phyloP scores from a whole-genome alignment of 2,113 vertebrate species.

The Pseudopipra pipra region DNA sequence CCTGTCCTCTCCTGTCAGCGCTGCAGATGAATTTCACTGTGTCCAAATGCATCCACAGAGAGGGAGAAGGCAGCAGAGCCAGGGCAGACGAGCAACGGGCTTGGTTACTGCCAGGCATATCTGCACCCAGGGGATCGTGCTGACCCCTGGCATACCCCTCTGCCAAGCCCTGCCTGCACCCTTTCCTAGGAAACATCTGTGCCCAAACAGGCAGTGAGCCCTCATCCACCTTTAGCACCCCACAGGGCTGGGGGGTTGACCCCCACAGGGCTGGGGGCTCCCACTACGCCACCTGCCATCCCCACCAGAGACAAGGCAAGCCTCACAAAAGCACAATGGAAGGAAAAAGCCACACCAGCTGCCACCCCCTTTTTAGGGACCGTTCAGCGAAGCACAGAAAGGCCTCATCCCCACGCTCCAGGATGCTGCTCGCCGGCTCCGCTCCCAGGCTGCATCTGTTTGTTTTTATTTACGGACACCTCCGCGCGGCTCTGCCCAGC shows the following conservation, averaged over 20 bases:
- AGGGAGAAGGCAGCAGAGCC: not conserved
- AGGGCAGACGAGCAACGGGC: not conserved
- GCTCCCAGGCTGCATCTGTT: not conserved
- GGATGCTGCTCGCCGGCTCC: not conserved
- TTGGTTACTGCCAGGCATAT: not conserved
- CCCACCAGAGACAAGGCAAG: not conserved
- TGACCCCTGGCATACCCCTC: not conserved
- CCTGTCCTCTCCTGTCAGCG: not conserved
- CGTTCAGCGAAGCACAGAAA: not conserved
- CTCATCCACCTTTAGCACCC: not conserved
- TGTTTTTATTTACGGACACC: not conserved
- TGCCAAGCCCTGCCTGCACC: not conserved
- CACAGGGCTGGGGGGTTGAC: fast-evolving
- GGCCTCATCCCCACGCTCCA: not conserved
- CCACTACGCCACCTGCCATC: not conserved
- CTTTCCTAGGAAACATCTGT: not conserved
- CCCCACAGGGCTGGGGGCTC: fast-evolving
- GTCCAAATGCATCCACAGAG: not conserved
- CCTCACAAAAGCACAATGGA: not conserved
- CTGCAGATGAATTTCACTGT: not conserved
- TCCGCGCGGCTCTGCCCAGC: not conserved
- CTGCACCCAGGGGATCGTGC: not conserved
- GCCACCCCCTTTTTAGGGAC: not conserved
- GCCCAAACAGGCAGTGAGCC: not conserved
- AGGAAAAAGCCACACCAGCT: not conserved